Conservation (phyloP, 2,888 invertebrate species). For the Pharmacophagus antenor region DNA sequence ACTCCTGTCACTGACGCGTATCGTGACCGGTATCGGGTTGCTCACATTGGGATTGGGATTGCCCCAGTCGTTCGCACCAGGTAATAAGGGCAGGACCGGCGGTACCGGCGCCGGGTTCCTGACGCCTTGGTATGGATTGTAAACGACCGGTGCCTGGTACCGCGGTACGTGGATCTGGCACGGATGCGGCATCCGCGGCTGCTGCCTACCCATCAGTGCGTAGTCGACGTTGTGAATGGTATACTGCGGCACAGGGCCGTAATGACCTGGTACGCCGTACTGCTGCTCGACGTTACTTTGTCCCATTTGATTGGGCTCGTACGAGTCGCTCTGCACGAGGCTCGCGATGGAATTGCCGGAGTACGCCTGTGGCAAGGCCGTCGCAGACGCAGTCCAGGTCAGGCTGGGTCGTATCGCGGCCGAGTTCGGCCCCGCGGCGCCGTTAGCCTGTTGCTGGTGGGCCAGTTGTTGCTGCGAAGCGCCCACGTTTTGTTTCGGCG, state of each 20-base stretch:
- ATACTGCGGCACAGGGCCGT: neutral
- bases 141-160: too few species aligned
- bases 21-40: neutral
- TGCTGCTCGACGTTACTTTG: neutral
- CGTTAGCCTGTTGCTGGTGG: neutral
- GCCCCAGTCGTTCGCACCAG: neutral
- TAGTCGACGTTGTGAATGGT: neutral
- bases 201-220: neutral
- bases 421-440: neutral
- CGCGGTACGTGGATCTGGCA: neutral
- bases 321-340: neutral
- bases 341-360: neutral
- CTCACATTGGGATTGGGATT: neutral
- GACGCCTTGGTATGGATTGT: neutral
- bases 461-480: conserved; percentile 3
- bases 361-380: neutral
- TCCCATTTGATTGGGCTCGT: neutral
- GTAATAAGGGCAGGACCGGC: neutral
- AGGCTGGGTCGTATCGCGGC: neutral
- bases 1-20: neutral
- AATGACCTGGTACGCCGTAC: neutral
- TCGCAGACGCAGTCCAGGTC: neutral
- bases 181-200: neutral
- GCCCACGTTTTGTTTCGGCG: neutral
- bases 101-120: neutral